Percentiles rank a stretch among this genome's conserved stretches.
These are phyloP conservation scores for Agrilus planipennis DNA, from an alignment of 1,140 invertebrate species.

Conservation along the genomic window DNA sequence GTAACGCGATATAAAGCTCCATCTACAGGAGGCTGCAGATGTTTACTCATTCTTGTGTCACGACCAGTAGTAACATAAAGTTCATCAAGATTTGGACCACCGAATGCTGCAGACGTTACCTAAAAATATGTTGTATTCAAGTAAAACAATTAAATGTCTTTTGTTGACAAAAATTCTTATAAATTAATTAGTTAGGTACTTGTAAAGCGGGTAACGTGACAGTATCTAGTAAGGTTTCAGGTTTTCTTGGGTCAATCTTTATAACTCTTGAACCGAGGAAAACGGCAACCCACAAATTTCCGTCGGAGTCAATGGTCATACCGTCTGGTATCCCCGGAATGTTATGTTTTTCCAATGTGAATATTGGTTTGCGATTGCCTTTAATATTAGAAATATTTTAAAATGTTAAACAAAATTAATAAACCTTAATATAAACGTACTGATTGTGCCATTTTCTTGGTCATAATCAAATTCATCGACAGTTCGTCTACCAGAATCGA, in stretches of 20 bases:
- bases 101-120: constrained; percentile 69
- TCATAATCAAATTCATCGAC: constrained; percentile 10
- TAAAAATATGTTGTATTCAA: constrained; percentile 27
- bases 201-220: constrained; percentile 25
- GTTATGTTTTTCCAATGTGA: constrained; percentile 1
- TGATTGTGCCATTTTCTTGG: background rate
- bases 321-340: constrained; percentile 45
- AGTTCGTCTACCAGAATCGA: constrained; percentile 3
- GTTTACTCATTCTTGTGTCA: constrained; percentile 38
- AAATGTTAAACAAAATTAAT: background rate
- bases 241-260: constrained; percentile 29
- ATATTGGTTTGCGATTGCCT: constrained; percentile 5
- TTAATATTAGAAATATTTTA: background rate
- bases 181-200: constrained; percentile 15
- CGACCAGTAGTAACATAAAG: constrained; percentile 61
- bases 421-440: constrained; percentile 2
- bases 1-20: constrained; percentile 58
- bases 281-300: constrained; percentile 52
- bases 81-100: constrained; percentile 58
- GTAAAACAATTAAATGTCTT: no score
- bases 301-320: constrained; percentile 54
- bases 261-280: constrained; percentile 34
- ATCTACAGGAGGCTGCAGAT: constrained; percentile 36
- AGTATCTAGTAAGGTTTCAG: constrained; percentile 24
- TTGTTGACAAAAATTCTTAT: no score